phyloP scores from a whole-genome alignment of 2,797 vertebrate genomes.

The Sebastes paucispinis region DNA sequence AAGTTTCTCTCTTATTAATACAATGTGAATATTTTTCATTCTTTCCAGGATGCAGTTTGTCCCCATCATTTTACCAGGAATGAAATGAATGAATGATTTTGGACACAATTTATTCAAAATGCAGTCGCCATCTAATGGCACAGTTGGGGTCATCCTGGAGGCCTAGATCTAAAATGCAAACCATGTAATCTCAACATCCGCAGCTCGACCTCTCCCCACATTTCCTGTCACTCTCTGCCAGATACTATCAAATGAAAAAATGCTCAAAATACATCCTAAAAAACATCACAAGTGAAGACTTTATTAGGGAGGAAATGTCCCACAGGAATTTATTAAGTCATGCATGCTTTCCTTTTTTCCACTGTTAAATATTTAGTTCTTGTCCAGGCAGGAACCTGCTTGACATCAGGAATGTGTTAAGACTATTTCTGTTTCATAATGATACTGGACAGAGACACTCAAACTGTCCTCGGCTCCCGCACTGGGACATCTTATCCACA shows the following conservation, averaged over 20 bases:
- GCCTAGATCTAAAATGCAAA: not conserved
- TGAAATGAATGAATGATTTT: not conserved
- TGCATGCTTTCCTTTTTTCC: conserved; percentile 5
- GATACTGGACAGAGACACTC: conserved; percentile 69
- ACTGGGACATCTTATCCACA: conserved; percentile 71
- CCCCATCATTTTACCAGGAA: not conserved
- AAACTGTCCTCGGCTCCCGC: conserved; percentile 57
- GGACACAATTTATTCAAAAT: not conserved
- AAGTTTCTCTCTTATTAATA: not conserved
- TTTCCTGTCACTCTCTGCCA: conserved; percentile 3
- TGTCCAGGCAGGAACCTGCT: conserved; percentile 50
- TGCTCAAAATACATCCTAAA: not conserved
- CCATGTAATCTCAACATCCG: not conserved
- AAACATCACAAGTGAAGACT: not conserved
- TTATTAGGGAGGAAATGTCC: not conserved
- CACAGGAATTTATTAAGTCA: not conserved
- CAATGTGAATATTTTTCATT: not conserved
- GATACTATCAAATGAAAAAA: not conserved
- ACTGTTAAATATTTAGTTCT: conserved; percentile 30
- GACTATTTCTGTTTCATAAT: conserved; percentile 77
- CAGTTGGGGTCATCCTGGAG: not conserved
- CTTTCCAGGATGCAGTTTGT: not conserved
- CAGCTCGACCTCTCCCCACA: not conserved
- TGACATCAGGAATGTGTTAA: conserved; percentile 59
- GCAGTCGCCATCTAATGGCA: not conserved